Conservation (phyloP, 2,797 vertebrate genomes). For the Gallinago nigripennis region DNA sequence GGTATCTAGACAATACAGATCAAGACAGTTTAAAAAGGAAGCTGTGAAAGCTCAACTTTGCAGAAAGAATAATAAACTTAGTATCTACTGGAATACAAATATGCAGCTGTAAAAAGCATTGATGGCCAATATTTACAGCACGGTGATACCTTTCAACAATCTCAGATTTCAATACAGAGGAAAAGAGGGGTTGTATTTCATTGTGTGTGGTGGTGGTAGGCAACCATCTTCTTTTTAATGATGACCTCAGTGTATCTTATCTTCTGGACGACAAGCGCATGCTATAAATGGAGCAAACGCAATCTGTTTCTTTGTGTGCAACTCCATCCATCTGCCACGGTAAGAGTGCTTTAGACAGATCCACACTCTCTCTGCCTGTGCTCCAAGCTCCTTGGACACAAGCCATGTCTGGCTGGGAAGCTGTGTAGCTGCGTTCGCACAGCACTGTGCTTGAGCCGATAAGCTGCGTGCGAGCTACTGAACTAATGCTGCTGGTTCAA, state of each 20-base stretch:
- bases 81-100: background rate
- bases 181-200: background rate
- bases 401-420: conserved; percentile 55
- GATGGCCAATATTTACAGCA: background rate
- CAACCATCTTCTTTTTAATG: conserved; percentile 1
- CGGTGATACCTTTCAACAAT: background rate
- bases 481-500: conserved; percentile 35
- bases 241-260: conserved; percentile 21
- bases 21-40: background rate
- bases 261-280: background rate
- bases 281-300: conserved; percentile 35
- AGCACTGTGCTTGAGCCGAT: conserved; percentile 29
- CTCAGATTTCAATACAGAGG: background rate
- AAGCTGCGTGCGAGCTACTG: conserved; percentile 48
- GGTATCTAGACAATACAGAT: background rate
- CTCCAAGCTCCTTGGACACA: conserved; percentile 33
- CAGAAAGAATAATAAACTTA: background rate
- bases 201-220: background rate
- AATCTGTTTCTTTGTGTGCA: conserved; percentile 53
- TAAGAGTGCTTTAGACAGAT: conserved; percentile 59
- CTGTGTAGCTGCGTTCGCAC: conserved; percentile 4
- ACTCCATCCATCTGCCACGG: conserved; percentile 54
- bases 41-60: background rate
- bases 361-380: conserved; percentile 30
- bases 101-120: background rate